These are phyloP conservation scores for Micropoecilia bifurca DNA, from an alignment of 2,797 vertebrate species.

Conservation along the genomic window DNA sequence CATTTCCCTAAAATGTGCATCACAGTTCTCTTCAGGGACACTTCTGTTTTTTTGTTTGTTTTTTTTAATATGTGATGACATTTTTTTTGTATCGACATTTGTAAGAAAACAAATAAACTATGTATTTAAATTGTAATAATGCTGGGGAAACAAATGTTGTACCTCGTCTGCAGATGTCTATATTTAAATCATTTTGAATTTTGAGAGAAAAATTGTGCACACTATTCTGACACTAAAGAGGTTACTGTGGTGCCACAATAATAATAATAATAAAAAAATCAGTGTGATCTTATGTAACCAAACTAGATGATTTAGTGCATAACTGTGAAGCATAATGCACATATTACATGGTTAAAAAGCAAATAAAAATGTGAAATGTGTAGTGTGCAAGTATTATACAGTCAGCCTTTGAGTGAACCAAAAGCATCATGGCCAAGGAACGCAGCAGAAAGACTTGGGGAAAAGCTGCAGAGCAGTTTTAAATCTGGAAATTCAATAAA, in stretches of 20 bases:
- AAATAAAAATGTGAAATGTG: background rate
- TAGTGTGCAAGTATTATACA: background rate
- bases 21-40: background rate
- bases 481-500: too few species aligned
- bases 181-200: background rate
- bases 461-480: background rate
- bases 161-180: background rate
- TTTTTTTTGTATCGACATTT: background rate
- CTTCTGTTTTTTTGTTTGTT: constrained; percentile 9
- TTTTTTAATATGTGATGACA: background rate
- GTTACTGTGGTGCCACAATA: background rate
- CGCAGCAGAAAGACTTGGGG: background rate
- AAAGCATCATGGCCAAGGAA: background rate
- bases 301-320: background rate
- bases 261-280: background rate
- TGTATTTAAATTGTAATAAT: background rate
- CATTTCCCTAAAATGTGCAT: constrained; percentile 39
- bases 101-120: background rate
- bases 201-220: background rate
- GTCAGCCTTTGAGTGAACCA: background rate
- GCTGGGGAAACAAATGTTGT: background rate
- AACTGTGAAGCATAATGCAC: background rate
- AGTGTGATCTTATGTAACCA: background rate
- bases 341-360: background rate
- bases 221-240: background rate